Base-by-base conservation (phyloP, 2,797 vertebrate species). In the Cyprinella venusta region DNA sequence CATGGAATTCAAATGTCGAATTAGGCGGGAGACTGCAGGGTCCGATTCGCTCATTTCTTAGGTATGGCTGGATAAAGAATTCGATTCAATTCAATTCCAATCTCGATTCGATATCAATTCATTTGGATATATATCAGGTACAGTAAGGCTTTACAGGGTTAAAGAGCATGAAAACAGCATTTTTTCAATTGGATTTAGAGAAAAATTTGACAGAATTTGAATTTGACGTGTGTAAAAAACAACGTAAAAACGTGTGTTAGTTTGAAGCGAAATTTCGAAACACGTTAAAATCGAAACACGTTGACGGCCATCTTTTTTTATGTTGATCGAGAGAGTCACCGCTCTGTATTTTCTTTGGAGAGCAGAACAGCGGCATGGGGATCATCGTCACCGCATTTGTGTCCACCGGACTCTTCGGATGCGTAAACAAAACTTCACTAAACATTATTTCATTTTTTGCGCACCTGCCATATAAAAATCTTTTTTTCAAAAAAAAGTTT, bases 1-100 rank as follows among this genome's bases (percentile, higher is more conserved):
- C 63, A 33, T 68, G 38, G 72, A 82, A 82, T 82, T 82, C 3
- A 76, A 56, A 82, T 76, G 50, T 45, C 13, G 26, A 42, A 54
- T 54, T 36, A 56, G 5, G 2, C 8, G 7, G 3, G n/a, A 12
- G n/a, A 48, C 59, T 26, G 21, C 45, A 50, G 21, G 56, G 59
- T 81, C 45, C 2, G 33, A 15, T 13, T 48, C 7, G 5, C 13
- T 63, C 24, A 61, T 15, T 24, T 61, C 65, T 82, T 67, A 6
- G 5, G 16, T 42, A 15, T 19, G 6, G 16, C 18, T 74, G 18
- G 18, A 30, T 13, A 36, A 30, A 30, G 26, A 30, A 30, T 30
- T 30, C 26, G 26, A 30, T 30, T 30, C 26, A 30, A 13, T 26
- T 61, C 56, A 12, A 13, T 26, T 61, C 24, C 12, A 15, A 26